These are phyloP conservation scores for Manduca sexta DNA, from an alignment of 1,140 invertebrate species.

Conservation along the genomic window DNA sequence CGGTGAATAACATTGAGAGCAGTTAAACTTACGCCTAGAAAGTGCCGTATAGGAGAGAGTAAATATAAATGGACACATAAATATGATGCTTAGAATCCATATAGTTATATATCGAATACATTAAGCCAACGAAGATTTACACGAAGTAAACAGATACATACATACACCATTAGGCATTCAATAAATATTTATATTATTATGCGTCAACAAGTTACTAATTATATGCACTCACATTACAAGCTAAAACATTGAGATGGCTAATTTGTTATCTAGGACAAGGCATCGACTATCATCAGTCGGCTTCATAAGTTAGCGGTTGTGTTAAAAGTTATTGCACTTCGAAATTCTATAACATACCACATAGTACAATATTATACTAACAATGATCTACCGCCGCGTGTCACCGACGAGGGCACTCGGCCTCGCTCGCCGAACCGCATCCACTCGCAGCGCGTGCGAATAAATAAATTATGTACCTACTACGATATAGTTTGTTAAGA, in stretches of 20 bases:
- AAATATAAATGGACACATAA: constrained; percentile 17
- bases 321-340: constrained; percentile 46
- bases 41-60: constrained; percentile 25
- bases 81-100: constrained; percentile 4
- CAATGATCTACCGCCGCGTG: constrained; percentile 11
- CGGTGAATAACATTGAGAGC: constrained; percentile 32
- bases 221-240: constrained; percentile 47
- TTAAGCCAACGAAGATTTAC: constrained; percentile 54
- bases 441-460: constrained; percentile 32
- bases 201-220: constrained; percentile 59
- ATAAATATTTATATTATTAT: constrained; percentile 55
- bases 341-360: constrained; percentile 33
- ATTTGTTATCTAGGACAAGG: constrained; percentile 37
- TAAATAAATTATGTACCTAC: constrained; percentile 57
- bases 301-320: constrained; percentile 50
- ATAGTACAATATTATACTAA: constrained; percentile 17
- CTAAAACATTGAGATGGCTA: constrained; percentile 41
- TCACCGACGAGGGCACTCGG: constrained; percentile 14
- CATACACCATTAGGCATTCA: constrained; percentile 32
- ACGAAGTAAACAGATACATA: constrained; percentile 34
- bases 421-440: constrained; percentile 10
- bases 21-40: constrained; percentile 56
- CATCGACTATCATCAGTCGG: constrained; percentile 34
- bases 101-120: constrained; percentile 15
- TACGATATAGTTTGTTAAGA: constrained; percentile 41